Evolutionary conservation across 2,888 invertebrate species (phyloP), one percentile per base, ranked within the genome.

Genomic region (Anodontia alba): DNA sequence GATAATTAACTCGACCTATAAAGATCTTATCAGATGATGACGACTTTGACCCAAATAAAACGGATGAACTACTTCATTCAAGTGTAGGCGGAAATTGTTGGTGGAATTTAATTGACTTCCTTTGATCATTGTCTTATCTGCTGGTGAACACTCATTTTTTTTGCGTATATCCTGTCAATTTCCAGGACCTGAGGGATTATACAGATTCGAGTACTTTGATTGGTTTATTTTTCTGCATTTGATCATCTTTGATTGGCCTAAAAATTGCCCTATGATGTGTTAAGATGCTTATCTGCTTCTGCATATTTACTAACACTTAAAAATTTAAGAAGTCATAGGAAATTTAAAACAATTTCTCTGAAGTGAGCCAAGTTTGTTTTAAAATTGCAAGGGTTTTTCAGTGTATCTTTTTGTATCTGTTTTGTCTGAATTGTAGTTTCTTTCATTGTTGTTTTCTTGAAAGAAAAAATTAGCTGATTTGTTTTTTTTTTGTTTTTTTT

Each of bases 51-150:
- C 57, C 29, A 57, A 8, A 57, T 57, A 57, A 57, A 26, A 29
- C 29, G 5, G 29, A 57, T 26, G 23, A 17, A 57, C 26, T 57
- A 57, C 57, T 57, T 29, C 10, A 57, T 23, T 26, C 29, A 57
- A 57, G 57, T 57, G 17, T 7, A 26, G 23, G 23, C 57, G 57
- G 57, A 57, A 57, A 29, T 57, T 57, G 57, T 57, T 57, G 57
- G 57, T 57, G 57, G 57, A 57, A 57, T 7, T 57, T 29, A 57
- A 57, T 57, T 57, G 3, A 57, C 57, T 57, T 57, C 57, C 57
- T 26, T 57, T 8, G 3, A 26, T 23, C 26, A 29, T 57, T 29
- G 29, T 57, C 57, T 57, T 57, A 57, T 57, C 57, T 57, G 29
- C 29, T 26, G 5, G 7, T 1, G 10, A 29, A 57, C 57, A 57